Evolutionary conservation across 2,797 vertebrate species (phyloP).

Genomic region (Ctenosaura bakeri): DNA sequence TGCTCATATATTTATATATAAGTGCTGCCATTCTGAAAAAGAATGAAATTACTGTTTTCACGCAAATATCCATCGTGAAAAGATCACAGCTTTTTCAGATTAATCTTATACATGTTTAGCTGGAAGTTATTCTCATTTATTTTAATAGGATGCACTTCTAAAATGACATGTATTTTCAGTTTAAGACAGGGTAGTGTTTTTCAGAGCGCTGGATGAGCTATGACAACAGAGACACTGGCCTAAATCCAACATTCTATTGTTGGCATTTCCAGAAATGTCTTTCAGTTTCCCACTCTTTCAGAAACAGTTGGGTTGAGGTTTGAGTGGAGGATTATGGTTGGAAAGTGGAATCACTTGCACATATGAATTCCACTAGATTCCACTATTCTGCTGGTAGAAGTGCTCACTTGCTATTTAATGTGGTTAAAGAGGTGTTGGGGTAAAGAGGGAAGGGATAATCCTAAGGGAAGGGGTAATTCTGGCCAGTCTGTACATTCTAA

Average conservation of each 20-base stretch:
- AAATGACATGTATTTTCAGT: neutral
- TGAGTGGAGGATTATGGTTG: too few relatives aligned
- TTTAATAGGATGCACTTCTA: neutral
- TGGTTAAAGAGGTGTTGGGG: neutral
- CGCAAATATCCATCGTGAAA: neutral
- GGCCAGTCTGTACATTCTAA: too few relatives aligned
- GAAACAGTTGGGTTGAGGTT: too few relatives aligned
- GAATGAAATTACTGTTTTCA: neutral
- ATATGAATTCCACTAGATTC: too few relatives aligned
- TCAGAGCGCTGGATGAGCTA: neutral
- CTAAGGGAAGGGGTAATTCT: too few relatives aligned
- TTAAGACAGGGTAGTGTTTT: neutral
- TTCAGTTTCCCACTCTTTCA: too few relatives aligned
- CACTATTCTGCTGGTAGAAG: too few relatives aligned
- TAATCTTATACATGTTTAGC: neutral
- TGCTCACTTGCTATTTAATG: too few relatives aligned
- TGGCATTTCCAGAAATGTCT: too few relatives aligned
- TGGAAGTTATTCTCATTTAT: neutral
- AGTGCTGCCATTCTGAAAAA: neutral
- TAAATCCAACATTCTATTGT: too few relatives aligned
- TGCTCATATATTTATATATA: neutral
- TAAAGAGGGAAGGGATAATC: neutral
- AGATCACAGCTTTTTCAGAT: neutral
- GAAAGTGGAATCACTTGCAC: too few relatives aligned
- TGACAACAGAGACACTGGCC: neutral